Conservation (phyloP, 2,113 vertebrate species). For the Malurus melanocephalus region DNA sequence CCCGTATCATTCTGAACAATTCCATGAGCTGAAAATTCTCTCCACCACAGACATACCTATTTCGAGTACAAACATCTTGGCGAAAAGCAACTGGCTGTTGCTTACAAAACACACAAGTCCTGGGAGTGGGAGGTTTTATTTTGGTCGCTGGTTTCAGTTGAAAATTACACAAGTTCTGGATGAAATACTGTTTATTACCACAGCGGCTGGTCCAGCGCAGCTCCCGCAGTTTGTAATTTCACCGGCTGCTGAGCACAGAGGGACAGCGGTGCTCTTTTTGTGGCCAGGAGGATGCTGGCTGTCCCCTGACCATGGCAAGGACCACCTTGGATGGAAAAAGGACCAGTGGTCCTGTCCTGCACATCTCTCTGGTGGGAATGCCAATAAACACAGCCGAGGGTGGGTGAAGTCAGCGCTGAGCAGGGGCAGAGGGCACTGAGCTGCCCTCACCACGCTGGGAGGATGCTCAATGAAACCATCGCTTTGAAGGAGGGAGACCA, state of each 20-base stretch:
- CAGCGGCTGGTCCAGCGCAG: background rate
- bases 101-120: conserved; percentile 22
- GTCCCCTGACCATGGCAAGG: background rate
- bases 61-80: background rate
- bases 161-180: background rate
- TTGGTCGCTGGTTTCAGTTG: background rate
- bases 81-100: conserved; percentile 12
- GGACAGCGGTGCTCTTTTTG: rapidly evolving
- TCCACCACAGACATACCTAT: conserved; percentile 8
- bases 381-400: background rate
- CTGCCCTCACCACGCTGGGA: background rate
- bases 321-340: background rate
- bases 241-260: background rate
- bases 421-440: background rate
- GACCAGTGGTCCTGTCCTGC: background rate
- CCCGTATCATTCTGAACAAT: background rate
- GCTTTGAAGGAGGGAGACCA: background rate
- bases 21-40: background rate
- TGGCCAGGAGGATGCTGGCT: background rate
- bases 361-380: background rate
- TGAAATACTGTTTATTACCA: background rate
- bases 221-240: background rate
- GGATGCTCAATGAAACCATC: background rate
- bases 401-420: background rate
- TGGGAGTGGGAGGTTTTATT: conserved; percentile 45